phyloP scores from a whole-genome alignment of 92 coral and sea anemone genomes.

The Zoanthus sociatus region DNA sequence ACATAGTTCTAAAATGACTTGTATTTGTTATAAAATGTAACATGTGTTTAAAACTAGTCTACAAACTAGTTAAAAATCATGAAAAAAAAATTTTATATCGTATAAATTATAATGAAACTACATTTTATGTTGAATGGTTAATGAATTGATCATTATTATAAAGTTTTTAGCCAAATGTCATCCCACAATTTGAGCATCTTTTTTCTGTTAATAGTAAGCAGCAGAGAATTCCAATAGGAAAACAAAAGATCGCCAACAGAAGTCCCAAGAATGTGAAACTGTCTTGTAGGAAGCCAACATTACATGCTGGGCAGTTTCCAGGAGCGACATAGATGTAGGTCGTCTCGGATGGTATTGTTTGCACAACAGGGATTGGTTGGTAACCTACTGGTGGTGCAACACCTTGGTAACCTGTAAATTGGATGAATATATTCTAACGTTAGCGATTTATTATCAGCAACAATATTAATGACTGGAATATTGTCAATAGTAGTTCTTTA shows the following conservation, averaged over 20 bases:
- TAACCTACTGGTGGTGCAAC: conserved; percentile 71
- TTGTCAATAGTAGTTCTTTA: no score
- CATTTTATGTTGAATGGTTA: no score
- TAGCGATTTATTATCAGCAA: no score
- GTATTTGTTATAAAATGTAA: no score
- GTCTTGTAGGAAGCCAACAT: conserved; percentile 41
- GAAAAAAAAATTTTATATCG: no score
- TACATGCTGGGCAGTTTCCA: conserved; percentile 74
- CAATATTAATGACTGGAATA: no score
- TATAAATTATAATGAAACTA: no score
- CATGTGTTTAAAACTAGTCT: no score
- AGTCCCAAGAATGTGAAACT: conserved; percentile 66
- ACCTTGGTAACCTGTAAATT: conserved; percentile 62
- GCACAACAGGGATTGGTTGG: conserved; percentile 66
- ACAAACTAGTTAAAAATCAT: no score
- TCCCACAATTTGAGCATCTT: conserved; percentile 69
- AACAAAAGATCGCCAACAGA: conserved; percentile 62
- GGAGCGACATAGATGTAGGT: conserved; percentile 56
- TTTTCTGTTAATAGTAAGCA: conserved; percentile 71
- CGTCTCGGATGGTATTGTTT: conserved; percentile 26
- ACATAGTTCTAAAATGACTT: no score
- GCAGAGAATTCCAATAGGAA: conserved; percentile 74
- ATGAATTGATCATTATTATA: neutral
- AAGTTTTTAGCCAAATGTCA: conserved; percentile 55
- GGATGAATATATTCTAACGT: neutral